Conservation (phyloP, 2,113 vertebrate genomes). For the Thomomys bottae region DNA sequence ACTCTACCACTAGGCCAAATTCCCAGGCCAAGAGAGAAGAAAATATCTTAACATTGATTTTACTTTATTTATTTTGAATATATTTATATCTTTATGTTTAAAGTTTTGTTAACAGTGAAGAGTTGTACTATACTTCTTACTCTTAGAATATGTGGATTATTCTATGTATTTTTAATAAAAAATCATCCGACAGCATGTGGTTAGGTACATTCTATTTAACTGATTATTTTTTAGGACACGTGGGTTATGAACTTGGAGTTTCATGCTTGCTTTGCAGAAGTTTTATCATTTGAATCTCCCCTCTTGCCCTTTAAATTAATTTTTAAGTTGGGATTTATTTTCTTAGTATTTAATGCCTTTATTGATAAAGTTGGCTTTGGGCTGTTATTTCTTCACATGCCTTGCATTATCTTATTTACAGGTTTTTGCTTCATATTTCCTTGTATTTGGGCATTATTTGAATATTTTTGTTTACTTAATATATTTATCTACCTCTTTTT, state of each 20-base stretch:
- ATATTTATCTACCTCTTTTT: neutral
- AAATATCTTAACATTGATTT: neutral
- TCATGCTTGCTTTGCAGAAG: no score
- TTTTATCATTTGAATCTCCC: no score
- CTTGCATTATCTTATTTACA: neutral
- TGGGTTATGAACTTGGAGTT: no score
- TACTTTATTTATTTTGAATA: constrained; percentile 10
- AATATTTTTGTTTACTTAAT: neutral
- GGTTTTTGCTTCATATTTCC: neutral
- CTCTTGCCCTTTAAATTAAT: neutral
- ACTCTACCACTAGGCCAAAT: no score
- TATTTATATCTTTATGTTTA: neutral
- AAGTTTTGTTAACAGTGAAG: neutral
- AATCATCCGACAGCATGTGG: neutral
- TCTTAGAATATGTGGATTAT: neutral
- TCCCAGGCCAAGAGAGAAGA: no score
- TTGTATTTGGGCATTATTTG: neutral
- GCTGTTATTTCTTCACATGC: neutral
- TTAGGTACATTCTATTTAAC: neutral
- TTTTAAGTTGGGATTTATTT: neutral
- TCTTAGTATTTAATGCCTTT: neutral
- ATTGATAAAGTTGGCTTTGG: neutral
- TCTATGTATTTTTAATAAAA: neutral
- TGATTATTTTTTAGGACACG: no score
- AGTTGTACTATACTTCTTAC: neutral